phyloP scores from a whole-genome alignment of 2,797 vertebrate species.

The Anguilla anguilla region DNA sequence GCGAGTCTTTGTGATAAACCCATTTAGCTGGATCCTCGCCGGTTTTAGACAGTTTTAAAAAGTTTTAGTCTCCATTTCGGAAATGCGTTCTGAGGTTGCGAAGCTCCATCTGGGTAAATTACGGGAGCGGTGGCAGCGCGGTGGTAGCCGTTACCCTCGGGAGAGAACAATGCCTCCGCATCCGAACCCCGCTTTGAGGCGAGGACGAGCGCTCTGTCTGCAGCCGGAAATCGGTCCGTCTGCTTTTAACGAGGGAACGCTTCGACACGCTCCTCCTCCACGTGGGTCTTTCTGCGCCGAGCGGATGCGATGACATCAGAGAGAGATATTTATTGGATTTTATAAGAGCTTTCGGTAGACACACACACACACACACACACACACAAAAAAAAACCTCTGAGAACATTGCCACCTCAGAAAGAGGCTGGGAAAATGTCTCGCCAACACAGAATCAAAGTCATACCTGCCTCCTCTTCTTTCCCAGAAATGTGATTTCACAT shows the following conservation, averaged over 20 bases:
- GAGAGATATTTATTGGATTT: neutral
- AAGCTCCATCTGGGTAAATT: constrained; percentile 39
- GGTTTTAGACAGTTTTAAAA: constrained; percentile 15
- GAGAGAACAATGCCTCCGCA: constrained; percentile 39
- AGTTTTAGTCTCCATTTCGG: neutral
- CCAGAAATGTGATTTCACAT: neutral
- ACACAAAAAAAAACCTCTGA: neutral
- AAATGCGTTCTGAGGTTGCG: constrained; percentile 13
- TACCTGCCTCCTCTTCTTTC: neutral
- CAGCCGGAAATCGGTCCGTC: constrained; percentile 39
- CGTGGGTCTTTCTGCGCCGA: neutral
- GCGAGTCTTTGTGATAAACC: neutral
- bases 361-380: neutral
- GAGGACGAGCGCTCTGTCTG: constrained; percentile 22
- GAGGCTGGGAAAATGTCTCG: neutral
- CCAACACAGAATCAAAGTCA: neutral
- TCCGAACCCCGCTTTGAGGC: constrained; percentile 15
- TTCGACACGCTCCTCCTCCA: constrained; percentile 37
- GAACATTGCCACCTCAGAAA: neutral
- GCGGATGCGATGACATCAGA: neutral
- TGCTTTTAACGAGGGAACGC: constrained; percentile 39
- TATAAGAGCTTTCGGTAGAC: neutral
- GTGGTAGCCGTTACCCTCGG: constrained; percentile 41
- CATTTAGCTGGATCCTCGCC: neutral
- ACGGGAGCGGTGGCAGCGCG: constrained; percentile 36